phyloP scores from a whole-genome alignment of 2,888 invertebrate species.

The Spicauda simplicius region DNA sequence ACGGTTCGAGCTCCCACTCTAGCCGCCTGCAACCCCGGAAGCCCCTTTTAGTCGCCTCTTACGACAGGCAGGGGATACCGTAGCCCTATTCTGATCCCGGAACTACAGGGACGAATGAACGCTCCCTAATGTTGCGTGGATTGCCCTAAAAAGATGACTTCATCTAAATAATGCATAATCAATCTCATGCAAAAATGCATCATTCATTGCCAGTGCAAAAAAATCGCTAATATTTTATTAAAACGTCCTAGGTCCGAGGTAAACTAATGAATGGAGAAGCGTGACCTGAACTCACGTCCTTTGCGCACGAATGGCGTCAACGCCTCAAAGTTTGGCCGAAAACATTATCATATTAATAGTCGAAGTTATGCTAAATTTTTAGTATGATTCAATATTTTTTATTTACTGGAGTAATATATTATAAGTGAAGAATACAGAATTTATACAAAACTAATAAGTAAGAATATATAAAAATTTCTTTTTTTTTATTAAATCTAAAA shows the following conservation, averaged over 20 bases:
- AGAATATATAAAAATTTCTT: too few relatives aligned
- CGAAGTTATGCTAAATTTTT: not conserved
- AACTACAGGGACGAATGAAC: too few relatives aligned
- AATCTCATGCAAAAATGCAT: not conserved
- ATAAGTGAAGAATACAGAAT: not conserved
- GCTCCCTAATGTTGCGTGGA: too few relatives aligned
- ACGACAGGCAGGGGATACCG: too few relatives aligned
- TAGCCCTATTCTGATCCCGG: too few relatives aligned
- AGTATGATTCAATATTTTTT: too few relatives aligned
- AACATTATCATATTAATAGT: not conserved
- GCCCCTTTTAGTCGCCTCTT: too few relatives aligned
- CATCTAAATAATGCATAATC: too few relatives aligned
- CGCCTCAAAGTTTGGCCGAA: not conserved
- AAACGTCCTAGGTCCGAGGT: not conserved
- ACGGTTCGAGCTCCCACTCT: too few relatives aligned
- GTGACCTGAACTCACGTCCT: conserved; percentile 25
- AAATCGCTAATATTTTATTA: not conserved
- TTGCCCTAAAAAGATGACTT: too few relatives aligned
- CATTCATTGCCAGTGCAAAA: not conserved
- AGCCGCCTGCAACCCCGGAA: too few relatives aligned
- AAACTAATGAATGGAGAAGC: conserved; percentile 21
- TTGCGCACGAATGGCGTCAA: conserved; percentile 16
- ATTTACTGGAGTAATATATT: not conserved
- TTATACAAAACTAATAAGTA: not conserved
- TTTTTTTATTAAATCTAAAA: too few relatives aligned